phyloP scores from a whole-genome alignment of 2,888 invertebrate species.

The Chloromyia formosa region DNA sequence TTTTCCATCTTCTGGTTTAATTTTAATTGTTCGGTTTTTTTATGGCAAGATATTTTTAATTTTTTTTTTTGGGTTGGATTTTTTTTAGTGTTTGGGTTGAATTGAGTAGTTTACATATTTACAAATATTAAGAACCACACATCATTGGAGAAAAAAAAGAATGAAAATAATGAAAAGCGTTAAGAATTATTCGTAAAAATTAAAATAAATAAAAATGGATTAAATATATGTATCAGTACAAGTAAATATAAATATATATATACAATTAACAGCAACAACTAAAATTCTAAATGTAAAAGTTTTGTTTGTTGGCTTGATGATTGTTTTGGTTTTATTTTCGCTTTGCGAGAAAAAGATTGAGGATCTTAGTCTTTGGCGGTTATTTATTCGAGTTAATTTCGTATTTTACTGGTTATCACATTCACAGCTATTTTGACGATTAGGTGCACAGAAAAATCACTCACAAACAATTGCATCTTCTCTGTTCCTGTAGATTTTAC shows the following conservation, averaged over 20 bases:
- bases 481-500: no score
- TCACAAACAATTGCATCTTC: no score
- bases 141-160: conserved; percentile 25
- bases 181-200: conserved; percentile 20
- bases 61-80: conserved; percentile 48
- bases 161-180: conserved; percentile 31
- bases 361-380: conserved; percentile 27
- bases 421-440: background rate
- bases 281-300: conserved; percentile 10
- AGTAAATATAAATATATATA: conserved; percentile 13
- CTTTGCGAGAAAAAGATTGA: conserved; percentile 12
- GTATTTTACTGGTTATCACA: background rate
- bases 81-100: conserved; percentile 19
- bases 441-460: background rate
- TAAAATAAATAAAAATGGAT: conserved; percentile 2
- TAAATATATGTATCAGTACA: no score
- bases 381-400: background rate
- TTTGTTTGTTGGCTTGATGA: background rate
- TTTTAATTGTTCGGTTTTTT: conserved; percentile 49
- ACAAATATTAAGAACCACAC: conserved; percentile 43
- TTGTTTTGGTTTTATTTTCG: background rate
- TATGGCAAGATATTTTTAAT: no score
- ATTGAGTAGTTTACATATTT: conserved; percentile 45
- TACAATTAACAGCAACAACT: conserved; percentile 41
- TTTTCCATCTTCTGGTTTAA: conserved; percentile 50